These are phyloP conservation scores for Plagodis pulveraria DNA, from an alignment of 2,888 invertebrate genomes.

Conservation along the genomic window DNA sequence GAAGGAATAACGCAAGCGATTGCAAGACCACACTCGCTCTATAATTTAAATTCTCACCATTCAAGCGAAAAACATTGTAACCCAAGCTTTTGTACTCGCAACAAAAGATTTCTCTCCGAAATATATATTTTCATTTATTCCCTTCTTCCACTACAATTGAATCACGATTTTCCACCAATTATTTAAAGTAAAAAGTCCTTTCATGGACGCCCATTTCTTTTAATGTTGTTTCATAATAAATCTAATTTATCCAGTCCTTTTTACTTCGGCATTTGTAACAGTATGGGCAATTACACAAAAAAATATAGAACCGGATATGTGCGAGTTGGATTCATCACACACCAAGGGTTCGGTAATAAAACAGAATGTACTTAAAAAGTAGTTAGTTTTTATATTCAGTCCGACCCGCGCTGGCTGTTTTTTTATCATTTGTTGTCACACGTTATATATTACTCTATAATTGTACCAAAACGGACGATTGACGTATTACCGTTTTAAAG, in stretches of 20 bases:
- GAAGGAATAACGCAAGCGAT: too few species aligned
- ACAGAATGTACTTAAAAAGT: too few species aligned
- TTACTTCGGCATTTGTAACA: constrained; percentile 11
- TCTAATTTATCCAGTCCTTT: constrained; percentile 34
- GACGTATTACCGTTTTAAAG: too few species aligned
- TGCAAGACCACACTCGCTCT: too few species aligned
- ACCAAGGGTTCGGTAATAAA: too few species aligned
- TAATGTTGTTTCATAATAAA: constrained; percentile 38
- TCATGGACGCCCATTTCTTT: constrained; percentile 37
- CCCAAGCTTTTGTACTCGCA: constrained; percentile 19
- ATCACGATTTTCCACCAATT: constrained; percentile 39
- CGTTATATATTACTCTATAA: too few species aligned
- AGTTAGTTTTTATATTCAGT: too few species aligned
- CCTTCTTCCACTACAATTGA: constrained; percentile 30
- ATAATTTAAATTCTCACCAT: constrained; percentile 15
- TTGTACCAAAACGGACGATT: too few species aligned
- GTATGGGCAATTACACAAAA: constrained; percentile 9
- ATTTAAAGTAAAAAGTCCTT: constrained; percentile 41
- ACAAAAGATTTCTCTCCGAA: constrained; percentile 16
- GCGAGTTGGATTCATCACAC: too few species aligned
- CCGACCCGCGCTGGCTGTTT: too few species aligned
- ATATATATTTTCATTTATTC: constrained; percentile 28
- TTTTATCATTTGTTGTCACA: too few species aligned
- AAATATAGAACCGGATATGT: too few species aligned
- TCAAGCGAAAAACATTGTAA: constrained; percentile 11